phyloP scores from a whole-genome alignment of 2,797 vertebrate species.

The Tarsius wallacei region DNA sequence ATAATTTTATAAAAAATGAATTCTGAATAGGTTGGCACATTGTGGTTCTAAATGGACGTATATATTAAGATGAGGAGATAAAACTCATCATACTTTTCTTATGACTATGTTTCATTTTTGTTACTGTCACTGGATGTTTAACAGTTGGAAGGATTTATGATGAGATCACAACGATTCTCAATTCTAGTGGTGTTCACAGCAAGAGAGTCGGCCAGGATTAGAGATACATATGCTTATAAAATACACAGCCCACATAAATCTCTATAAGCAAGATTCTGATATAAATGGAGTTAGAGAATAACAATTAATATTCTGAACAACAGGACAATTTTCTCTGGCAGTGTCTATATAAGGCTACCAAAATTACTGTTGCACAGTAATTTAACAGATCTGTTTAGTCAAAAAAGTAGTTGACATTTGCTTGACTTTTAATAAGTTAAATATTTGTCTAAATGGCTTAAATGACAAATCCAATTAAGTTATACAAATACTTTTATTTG shows the following conservation, averaged over 20 bases:
- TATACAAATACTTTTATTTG: background rate
- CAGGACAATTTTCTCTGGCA: background rate
- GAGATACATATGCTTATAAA: constrained; percentile 54
- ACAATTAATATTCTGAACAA: constrained; percentile 2
- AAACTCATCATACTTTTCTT: constrained; percentile 36
- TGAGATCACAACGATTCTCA: constrained; percentile 68
- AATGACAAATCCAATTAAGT: background rate
- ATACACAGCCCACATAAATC: constrained; percentile 57
- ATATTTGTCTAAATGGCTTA: constrained; percentile 6
- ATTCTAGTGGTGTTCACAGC: constrained; percentile 57
- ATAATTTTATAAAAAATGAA: background rate
- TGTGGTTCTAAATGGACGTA: background rate
- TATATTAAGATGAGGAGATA: background rate
- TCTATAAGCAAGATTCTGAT: constrained; percentile 14
- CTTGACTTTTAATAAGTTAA: constrained; percentile 12
- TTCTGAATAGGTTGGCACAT: background rate
- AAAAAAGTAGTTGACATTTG: background rate
- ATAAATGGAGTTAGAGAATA: constrained; percentile 20
- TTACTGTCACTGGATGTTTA: constrained; percentile 33
- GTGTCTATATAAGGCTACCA: background rate
- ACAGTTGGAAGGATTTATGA: constrained; percentile 69
- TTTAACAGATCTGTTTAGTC: background rate
- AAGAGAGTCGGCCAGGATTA: constrained; percentile 42
- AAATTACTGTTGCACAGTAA: constrained; percentile 1
- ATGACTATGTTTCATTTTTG: constrained; percentile 63